Evolutionary conservation across 1,140 invertebrate genomes (phyloP).

Genomic region (Drosophila funebris): DNA sequence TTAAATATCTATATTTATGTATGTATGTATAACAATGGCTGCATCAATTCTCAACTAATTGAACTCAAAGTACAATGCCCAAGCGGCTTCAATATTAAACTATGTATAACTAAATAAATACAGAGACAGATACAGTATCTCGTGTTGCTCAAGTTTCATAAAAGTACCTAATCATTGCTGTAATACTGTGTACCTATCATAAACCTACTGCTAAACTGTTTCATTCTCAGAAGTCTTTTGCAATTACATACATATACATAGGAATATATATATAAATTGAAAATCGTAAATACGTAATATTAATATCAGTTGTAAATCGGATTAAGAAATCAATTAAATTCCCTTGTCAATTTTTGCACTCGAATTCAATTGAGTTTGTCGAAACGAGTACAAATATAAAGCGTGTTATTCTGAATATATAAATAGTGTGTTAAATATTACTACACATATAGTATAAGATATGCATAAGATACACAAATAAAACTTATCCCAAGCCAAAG

Average conservation of each 20-base stretch:
- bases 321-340: conserved; percentile 40
- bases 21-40: conserved; percentile 21
- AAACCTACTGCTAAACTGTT: conserved; percentile 18
- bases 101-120: conserved; percentile 9
- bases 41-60: conserved; percentile 40
- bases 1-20: conserved; percentile 8
- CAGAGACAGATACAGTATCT: conserved; percentile 15
- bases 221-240: conserved; percentile 8
- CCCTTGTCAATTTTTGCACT: conserved; percentile 54
- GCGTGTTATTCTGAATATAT: conserved; percentile 74
- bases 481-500: conserved; percentile 17
- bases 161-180: conserved; percentile 54
- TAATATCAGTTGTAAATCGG: conserved; percentile 20
- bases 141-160: conserved; percentile 36
- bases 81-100: conserved; percentile 44
- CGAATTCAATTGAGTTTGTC: conserved; percentile 26
- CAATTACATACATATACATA: conserved; percentile 1
- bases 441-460: background rate
- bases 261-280: background rate
- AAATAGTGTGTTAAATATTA: conserved; percentile 20
- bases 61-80: conserved; percentile 70
- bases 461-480: background rate
- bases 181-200: conserved; percentile 18
- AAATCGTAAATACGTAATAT: conserved; percentile 26
- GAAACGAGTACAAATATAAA: conserved; percentile 48